Base-by-base conservation (phyloP, 2,113 vertebrate species). In the Taxidea taxus region DNA sequence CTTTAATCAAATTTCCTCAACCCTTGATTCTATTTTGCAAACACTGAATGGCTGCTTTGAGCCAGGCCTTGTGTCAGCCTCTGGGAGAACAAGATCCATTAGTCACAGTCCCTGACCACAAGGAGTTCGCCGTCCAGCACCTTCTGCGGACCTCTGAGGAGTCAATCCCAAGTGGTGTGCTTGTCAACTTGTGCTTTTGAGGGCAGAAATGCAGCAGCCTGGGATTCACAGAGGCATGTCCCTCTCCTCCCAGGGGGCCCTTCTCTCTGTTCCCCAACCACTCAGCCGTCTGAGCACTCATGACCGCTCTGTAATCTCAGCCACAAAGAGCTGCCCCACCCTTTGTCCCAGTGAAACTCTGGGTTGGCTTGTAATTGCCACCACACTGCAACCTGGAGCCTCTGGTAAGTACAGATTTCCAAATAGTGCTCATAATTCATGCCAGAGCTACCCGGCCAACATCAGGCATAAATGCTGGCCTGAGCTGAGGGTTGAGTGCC, bases 351-450 rank as follows among this genome's bases (percentile, higher is more conserved):
- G 75, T 49, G 86, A 95, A 92, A 64, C 68, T 80, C 81, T 1
- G 29, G 72, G 29, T 56, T 39, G 13, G 58, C 82, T 29, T 72
- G 51, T 94, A 83, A 85, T 70, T 75, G 87, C 3, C 42, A 37
- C 89, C 86, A 64, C 1, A 13, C 44, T 42, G 74, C 29, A 75
- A 82, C n/a, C 54, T 49, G 70, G 42, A 74, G 42, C 70, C 27
- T 96, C 91, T 54, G 89, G 88, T 92, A 87, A 75, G 68, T 21
- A 78, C 13, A 74, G 27, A 49, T 92, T 87, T 96, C 93, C 94
- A 82, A 93, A 88, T 7, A 1, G 74, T 3, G 85, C 88, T 89
- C 80, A 3, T 44, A 49, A 82, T 77, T 81, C 86, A 77, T 86
- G 93, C 87, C 58, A 62, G 37, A 42, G 37, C 44, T 25, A 37